Conservation (phyloP, 1,140 invertebrate species). For the Lethrus apterus region DNA sequence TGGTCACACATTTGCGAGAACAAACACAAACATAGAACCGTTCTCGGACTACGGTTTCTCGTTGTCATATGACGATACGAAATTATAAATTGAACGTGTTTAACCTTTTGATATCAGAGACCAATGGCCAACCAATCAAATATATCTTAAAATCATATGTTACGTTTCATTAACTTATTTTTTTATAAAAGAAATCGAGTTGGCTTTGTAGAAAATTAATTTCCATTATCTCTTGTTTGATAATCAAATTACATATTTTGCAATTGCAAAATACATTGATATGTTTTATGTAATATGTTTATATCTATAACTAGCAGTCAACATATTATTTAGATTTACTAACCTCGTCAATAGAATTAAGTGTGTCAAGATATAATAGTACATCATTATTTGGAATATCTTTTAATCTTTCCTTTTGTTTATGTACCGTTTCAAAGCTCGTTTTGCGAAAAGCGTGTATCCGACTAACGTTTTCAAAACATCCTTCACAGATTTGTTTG, state of each 20-base stretch:
- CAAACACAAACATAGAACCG: no score
- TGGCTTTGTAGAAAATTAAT: background rate
- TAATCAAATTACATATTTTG: background rate
- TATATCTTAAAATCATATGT: no score
- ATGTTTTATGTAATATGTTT: background rate
- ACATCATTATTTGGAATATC: conserved; percentile 22
- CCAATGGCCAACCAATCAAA: no score
- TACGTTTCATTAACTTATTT: no score
- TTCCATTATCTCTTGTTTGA: background rate
- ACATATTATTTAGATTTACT: conserved; percentile 4
- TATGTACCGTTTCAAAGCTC: conserved; percentile 27
- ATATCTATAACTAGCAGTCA: background rate
- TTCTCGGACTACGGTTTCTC: no score
- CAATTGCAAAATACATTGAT: conserved; percentile 5
- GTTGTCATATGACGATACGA: no score
- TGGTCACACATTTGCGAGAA: no score
- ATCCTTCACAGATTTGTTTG: conserved; percentile 36
- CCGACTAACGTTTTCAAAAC: conserved; percentile 31
- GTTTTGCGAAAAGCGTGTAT: conserved; percentile 33
- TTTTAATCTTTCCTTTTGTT: conserved; percentile 28
- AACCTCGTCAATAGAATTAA: conserved; percentile 8
- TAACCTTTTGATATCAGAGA: no score
- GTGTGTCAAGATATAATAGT: conserved; percentile 11
- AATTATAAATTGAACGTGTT: no score
- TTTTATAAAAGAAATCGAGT: no score